Conservation (phyloP, 2,797 vertebrate genomes). For the Enteromius afrohamiltoni region DNA sequence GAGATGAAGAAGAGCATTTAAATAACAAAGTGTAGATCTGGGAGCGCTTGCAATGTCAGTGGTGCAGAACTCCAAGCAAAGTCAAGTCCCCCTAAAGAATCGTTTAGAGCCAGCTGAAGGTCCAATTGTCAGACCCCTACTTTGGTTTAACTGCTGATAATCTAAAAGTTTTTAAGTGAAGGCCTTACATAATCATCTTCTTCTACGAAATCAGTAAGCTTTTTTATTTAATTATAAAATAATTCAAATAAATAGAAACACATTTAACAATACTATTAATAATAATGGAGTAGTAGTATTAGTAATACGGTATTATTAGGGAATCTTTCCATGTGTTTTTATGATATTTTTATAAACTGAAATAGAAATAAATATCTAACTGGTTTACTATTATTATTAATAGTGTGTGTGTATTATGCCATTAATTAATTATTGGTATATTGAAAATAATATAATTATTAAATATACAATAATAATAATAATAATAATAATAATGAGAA, state of each 20-base stretch:
- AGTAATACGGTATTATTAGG: not conserved
- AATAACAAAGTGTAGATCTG: constrained; percentile 55
- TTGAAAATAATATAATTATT: too few relatives aligned
- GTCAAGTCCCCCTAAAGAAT: constrained; percentile 49
- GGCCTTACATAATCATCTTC: constrained; percentile 31
- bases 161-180: constrained; percentile 48
- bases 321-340: not conserved
- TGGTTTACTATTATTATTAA: not conserved
- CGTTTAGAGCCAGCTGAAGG: constrained; percentile 49
- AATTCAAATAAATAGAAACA: not conserved
- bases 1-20: constrained; percentile 53
- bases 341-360: not conserved
- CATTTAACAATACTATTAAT: not conserved
- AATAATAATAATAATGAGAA: too few relatives aligned
- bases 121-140: constrained; percentile 47
- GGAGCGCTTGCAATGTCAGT: constrained; percentile 52
- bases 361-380: not conserved
- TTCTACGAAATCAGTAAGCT: not conserved
- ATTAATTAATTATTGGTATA: too few relatives aligned
- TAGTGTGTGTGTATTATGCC: not conserved
- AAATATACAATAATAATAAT: too few relatives aligned
- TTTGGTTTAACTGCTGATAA: constrained; percentile 54
- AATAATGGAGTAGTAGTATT: not conserved
- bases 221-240: not conserved
- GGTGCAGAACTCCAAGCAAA: constrained; percentile 43